A percentile compares a stretch with the other conserved stretches of the same genome.
Evolutionary conservation across 2,888 invertebrate genomes (phyloP).

Genomic region (Himalopsyche kuldschensis): DNA sequence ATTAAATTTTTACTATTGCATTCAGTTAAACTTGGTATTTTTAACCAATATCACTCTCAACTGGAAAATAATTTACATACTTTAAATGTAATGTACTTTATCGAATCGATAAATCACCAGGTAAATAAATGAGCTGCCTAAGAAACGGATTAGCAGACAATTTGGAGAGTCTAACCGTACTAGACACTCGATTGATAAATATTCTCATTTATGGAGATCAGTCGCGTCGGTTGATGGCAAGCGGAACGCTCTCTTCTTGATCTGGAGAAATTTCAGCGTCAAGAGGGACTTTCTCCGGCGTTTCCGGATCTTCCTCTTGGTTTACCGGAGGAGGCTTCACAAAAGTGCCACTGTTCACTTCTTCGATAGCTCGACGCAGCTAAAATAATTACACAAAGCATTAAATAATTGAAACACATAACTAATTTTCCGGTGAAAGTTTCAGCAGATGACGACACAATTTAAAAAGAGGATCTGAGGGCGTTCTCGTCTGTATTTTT

Average conservation of each 20-base stretch:
- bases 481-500: too few relatives aligned
- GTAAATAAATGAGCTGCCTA: background rate
- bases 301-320: slow-evolving; percentile 3
- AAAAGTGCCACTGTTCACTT: slow-evolving; percentile 74
- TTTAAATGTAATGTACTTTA: background rate
- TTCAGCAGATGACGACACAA: too few relatives aligned
- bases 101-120: background rate
- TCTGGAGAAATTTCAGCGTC: slow-evolving; percentile 16
- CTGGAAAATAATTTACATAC: background rate
- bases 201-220: slow-evolving; percentile 2
- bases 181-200: background rate
- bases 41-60: background rate
- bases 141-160: background rate
- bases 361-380: slow-evolving; percentile 86
- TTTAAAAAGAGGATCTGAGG: too few relatives aligned
- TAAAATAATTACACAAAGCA: slow-evolving; percentile 45
- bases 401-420: background rate
- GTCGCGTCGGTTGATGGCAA: slow-evolving; percentile 29
- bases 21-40: background rate
- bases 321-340: slow-evolving; percentile 21
- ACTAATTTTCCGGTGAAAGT: background rate
- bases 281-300: slow-evolving; percentile 28
- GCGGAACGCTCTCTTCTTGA: slow-evolving; percentile 34
- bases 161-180: background rate
- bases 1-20: background rate